Evolutionary conservation across 2,888 invertebrate species (phyloP), one percentile per base, ranked within the genome.

Genomic region (Eumacrocentrus americanus): DNA sequence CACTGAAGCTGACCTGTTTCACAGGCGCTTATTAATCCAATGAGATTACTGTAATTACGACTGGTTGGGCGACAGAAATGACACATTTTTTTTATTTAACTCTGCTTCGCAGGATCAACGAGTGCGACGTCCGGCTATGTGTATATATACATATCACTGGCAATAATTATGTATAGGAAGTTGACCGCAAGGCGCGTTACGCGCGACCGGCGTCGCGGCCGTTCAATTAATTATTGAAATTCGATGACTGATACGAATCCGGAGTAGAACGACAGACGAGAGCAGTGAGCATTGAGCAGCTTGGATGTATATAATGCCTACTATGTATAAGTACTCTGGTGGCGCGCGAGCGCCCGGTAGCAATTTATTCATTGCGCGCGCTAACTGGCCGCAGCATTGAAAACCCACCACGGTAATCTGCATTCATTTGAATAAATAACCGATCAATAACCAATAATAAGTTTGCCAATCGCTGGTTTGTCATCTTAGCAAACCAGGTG

Each of bases 361-460:
- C 80, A 79, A 80, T 79, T 79, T 80, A 80, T 80, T 80, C 80
- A 79, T 79, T 79, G 78, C 77, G 72, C 73, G 71, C 72, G 76
- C 73, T 79, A 79, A 80, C 79, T 79, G 78, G 74, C 69, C 70
- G 68, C 69, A 58, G 75, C 74, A 77, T 78, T 79, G 78, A 79
- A 79, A 77, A 74, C 72, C 67, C 72, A 72, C 76, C 75, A 75
- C 74, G 73, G 76, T 77, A 80, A 79, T 80, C 78, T 80, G 79
- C 80, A 80, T 80, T 79, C 75, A 80, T 80, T 80, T 80, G 79
- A 80, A 80, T 80, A 78, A 80, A 80, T 79, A 79, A 79, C 72
- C 78, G 78, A 80, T 80, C 80, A 76, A 79, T 80, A 80, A 80
- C 77, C 75, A 76, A 79, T 79, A 80, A 80, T 79, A 79, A 78